These are phyloP conservation scores for Rutpela maculata DNA, from an alignment of 2,888 invertebrate species.

Conservation along the genomic window DNA sequence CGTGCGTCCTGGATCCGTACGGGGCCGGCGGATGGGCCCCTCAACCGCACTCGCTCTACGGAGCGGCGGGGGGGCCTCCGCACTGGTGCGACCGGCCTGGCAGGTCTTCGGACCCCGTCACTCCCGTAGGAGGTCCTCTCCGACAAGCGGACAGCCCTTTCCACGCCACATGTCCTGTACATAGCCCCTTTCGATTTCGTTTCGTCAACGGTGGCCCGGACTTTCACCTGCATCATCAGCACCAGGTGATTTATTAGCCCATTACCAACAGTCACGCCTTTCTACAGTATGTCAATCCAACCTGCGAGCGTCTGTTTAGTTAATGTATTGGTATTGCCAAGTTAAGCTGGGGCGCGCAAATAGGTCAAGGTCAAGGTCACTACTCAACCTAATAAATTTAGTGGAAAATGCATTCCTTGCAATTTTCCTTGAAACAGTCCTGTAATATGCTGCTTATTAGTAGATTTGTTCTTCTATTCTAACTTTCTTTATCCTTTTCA, in stretches of 20 bases:
- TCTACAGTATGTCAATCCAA: not conserved
- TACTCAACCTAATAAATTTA: not conserved
- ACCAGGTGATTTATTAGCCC: constrained; percentile 60
- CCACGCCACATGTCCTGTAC: constrained; percentile 82
- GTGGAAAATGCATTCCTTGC: not conserved
- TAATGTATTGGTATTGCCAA: not conserved
- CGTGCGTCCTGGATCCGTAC: constrained; percentile 74
- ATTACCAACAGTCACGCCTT: not conserved
- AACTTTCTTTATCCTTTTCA: not conserved
- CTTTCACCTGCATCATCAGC: constrained; percentile 69
- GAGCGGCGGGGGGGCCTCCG: constrained; percentile 65
- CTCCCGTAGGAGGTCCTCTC: constrained; percentile 73
- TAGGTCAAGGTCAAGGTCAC: constrained; percentile 39
- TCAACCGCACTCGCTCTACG: constrained; percentile 66
- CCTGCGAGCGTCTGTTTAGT: not conserved
- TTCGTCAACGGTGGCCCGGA: constrained; percentile 76
- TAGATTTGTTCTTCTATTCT: not conserved
- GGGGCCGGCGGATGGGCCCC: constrained; percentile 73
- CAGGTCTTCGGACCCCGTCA: constrained; percentile 75
- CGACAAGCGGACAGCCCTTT: constrained; percentile 73
- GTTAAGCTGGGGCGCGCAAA: constrained; percentile 21
- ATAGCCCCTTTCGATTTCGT: constrained; percentile 83
- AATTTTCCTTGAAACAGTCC: not conserved
- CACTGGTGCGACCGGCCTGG: constrained; percentile 71
- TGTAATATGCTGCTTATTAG: not conserved